Base-by-base conservation (phyloP, 1,140 invertebrate species). In the Sarcophaga bullata region DNA sequence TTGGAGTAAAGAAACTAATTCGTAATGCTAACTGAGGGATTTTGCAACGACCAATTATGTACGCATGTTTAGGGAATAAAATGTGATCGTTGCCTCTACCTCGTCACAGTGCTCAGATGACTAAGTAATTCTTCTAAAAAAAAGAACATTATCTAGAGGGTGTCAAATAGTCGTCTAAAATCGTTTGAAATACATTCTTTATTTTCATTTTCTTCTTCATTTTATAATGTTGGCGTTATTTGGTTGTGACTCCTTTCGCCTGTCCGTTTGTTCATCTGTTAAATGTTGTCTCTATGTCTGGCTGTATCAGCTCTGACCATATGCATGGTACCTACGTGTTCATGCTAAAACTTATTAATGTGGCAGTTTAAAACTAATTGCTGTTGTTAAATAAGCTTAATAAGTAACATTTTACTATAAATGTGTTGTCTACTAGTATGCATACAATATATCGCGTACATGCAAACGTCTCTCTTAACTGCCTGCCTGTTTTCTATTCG, bases 371-470 rank as follows among this genome's bases (percentile, higher is more conserved):
- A 50, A 52, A 78, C 75, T 78, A 78, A 78, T 78, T 78, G 75
- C 75, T 78, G 75, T 52, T 78, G 75, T 78, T 78, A 78, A 78
- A 78, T 78, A 78, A 78, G 75, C 75, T 78, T 78, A 78, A 78
- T 78, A 78, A 78, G 75, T 78, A 78, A 78, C 49, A 19, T 78
- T 76, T 78, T 68, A 68, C 62, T 68, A 68, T 68, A 68, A 68
- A 68, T 68, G 62, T 68, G 62, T 37, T 37, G 25, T 37, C 25
- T 37, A 37, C 25, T 37, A 37, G 25, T 37, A 37, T 37, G 4
- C 25, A 37, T 37, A 37, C 25, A 37, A 37, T 37, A 37, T 37
- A 37, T 4, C 1, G 25, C 25, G 25, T 37, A 37, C 25, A 37
- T 37, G 25, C 25, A 37, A 37, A 37, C 25, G 25, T 37, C 25